Base-by-base conservation (phyloP, 2,888 invertebrate genomes). In the Autographa pulchrina region DNA sequence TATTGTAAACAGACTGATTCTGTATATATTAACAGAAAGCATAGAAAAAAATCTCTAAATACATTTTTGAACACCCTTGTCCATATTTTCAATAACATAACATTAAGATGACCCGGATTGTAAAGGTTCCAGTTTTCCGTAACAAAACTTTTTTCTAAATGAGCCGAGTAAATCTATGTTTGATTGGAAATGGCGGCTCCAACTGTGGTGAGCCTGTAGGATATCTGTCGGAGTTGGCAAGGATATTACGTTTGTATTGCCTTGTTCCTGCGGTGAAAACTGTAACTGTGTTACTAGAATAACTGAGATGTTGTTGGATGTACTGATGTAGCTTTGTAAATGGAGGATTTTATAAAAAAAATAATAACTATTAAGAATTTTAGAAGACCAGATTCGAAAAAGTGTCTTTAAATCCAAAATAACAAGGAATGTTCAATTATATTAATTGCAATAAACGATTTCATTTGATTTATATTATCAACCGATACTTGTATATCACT, bases 101-200 rank as follows among this genome's bases (percentile, higher is more conserved):
- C 62, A 64, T 56, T 70, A 16, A 41, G 65, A 65, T 72, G 63
- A 71, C 68, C 74, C 68, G 63, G 58, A 62, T 62, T 35, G 1
- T 32, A 31, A 35, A 62, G 62, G 61, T 20, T 35, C 38, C 8
- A 65, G 61, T 61, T 56, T 66, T 52, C 20, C 18, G 16, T 64
- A 65, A 69, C 65, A 38, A 35, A 48, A 38, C 11, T 65, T 62
- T 66, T 80, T 72, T 64, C 54, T 4, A 64, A 81, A 81, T 76
- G 80, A 76, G 54, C 67, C 65, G 54, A 31, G 74, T 59, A 81
- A 81, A 81, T 70, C 78, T 70, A 56, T 61, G 31, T 78, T 80
- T 80, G 81, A 78, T 81, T 73, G 69, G 31, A 72, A 54, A 61
- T 58, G 68, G 58, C 58, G 20, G 20, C 20, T 43, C n/a, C 16